Evolutionary conservation across 2,113 vertebrate genomes (phyloP), one percentile per base, ranked within the genome.

Genomic region (Ploceus nigricollis): DNA sequence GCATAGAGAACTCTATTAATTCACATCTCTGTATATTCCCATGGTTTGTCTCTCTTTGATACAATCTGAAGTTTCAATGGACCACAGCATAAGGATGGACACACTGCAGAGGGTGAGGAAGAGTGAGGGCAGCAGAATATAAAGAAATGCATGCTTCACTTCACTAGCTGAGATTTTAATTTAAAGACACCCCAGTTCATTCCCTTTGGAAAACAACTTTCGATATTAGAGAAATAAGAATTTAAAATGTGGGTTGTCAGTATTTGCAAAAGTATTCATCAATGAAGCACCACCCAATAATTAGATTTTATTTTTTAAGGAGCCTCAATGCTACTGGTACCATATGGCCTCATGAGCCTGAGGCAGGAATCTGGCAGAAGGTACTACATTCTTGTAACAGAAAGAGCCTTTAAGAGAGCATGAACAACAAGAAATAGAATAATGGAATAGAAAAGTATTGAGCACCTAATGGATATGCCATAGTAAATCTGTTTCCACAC

Each of bases 311-410:
- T 40, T 66, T 77, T 86, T 78, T 20, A 2, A 83, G 64, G 15
- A 57, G 33, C 13, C 65, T 72, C 45, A 82, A 44, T 71, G 58
- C 15, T 58, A 11, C 27, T 44, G 30, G 35, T 66, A 63, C 23
- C 6, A 50, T 7, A 54, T 0, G 2, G 42, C 58, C 17, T 39
- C n/a, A 65, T 3, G 7, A 17, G 17, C 22, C 61, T 7, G 4
- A 87, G 48, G 48, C 28, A 85, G n/a, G n/a, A 75, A 82, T 20
- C 21, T 12, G 44, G 20, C 28, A 82, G n/a, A 82, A 61, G 31
- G 24, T 37, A 56, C 28, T 16, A 31, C 1, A 2, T 40, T 79
- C 20, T 61, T 33, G 4, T 31, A 60, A 48, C 7, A 68, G 28
- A 79, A 56, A 33, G 4, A 76, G 28, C 11, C n/a, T 68, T 79